A percentile compares a stretch with the other conserved stretches of the same genome.
Evolutionary conservation across 2,888 invertebrate species (phyloP).

Genomic region (Micoletzkya japonica): DNA sequence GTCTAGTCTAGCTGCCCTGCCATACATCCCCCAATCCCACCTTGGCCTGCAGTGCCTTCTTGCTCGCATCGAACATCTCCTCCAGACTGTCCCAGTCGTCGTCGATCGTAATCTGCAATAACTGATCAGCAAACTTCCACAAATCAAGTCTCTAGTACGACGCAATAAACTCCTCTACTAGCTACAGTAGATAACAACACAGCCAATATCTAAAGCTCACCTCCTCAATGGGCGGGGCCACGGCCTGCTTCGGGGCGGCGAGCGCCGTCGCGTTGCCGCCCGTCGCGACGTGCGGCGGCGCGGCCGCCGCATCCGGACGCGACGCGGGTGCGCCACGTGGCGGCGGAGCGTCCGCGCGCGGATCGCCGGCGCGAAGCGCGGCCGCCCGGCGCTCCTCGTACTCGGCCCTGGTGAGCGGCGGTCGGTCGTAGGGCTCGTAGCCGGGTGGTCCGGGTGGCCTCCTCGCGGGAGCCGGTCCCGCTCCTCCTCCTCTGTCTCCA

Average conservation of each 20-base stretch:
- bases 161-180: too few species aligned
- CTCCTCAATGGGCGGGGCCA: not conserved
- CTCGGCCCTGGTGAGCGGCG: slow-evolving; percentile 5
- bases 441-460: not conserved
- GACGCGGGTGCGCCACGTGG: not conserved
- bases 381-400: slow-evolving; percentile 3
- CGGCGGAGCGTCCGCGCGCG: not conserved
- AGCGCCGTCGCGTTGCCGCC: too few species aligned
- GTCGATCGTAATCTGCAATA: slow-evolving; percentile 9
- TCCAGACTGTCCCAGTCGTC: slow-evolving; percentile 23
- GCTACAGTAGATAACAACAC: not conserved
- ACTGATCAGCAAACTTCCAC: not conserved
- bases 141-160: not conserved
- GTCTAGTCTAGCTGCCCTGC: too few species aligned
- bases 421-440: not conserved
- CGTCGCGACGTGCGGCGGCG: too few species aligned
- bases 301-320: not conserved
- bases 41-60: too few species aligned
- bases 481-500: not conserved
- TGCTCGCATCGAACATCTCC: slow-evolving; percentile 12
- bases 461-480: not conserved
- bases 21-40: too few species aligned
- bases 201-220: not conserved
- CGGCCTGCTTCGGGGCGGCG: not conserved
- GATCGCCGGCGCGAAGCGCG: not conserved